Conservation (phyloP, 1,140 invertebrate species). For the Drosophila sechellia region DNA sequence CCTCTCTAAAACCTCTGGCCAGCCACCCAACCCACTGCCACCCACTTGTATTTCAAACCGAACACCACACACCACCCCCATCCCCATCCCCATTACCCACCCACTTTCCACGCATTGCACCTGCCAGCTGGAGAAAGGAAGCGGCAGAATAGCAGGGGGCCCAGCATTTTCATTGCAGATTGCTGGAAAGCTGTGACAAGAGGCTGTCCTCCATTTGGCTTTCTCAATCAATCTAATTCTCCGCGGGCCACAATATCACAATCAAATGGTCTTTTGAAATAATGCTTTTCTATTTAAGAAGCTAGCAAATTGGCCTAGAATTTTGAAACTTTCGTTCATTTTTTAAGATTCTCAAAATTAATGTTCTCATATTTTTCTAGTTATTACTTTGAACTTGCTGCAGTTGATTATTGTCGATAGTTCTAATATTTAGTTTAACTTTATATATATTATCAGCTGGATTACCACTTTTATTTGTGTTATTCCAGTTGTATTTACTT, state of each 20-base stretch:
- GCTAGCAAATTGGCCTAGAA: not conserved
- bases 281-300: not conserved
- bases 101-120: not conserved
- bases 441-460: not conserved
- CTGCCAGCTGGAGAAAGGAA: not conserved
- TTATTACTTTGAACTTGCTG: too few relatives aligned
- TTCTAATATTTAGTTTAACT: not conserved
- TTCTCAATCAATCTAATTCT: constrained; percentile 34
- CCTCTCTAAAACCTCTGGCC: constrained; percentile 17
- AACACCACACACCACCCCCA: not conserved
- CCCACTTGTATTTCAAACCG: not conserved
- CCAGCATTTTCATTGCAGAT: constrained; percentile 10
- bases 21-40: constrained; percentile 8
- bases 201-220: constrained; percentile 19
- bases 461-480: not conserved
- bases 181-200: constrained; percentile 33
- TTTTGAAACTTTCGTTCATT: not conserved
- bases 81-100: not conserved
- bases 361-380: not conserved
- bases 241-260: not conserved
- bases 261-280: not conserved
- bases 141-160: not conserved
- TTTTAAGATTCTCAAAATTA: not conserved
- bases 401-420: not conserved
- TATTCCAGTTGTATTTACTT: not conserved